Conservation (phyloP, 2,113 vertebrate species). For the Mellivora capensis region DNA sequence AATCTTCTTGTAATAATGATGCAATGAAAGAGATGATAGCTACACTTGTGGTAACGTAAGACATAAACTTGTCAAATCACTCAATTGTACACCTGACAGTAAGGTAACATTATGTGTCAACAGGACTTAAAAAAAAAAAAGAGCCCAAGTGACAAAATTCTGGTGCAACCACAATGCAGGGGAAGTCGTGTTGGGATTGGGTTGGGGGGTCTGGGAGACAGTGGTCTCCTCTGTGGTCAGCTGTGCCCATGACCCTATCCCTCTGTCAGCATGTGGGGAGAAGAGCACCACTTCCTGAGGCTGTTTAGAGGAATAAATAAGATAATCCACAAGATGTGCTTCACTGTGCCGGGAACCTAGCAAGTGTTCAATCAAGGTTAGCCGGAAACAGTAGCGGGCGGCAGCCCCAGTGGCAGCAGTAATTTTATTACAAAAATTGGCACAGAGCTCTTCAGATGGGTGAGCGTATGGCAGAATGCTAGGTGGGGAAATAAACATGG, state of each 20-base stretch:
- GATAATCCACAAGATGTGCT: neutral
- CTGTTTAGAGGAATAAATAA: neutral
- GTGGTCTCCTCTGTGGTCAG: too few relatives aligned
- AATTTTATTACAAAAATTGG: neutral
- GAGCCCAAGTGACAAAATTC: neutral
- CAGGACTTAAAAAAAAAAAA: neutral
- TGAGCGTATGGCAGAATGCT: neutral
- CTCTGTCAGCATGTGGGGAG: neutral
- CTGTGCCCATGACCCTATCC: neutral
- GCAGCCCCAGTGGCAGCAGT: neutral
- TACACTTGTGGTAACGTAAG: neutral
- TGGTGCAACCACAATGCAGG: too few relatives aligned
- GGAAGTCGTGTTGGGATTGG: neutral
- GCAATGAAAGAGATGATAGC: neutral
- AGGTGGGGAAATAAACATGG: neutral
- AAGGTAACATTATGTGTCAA: neutral
- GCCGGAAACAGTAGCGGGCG: neutral
- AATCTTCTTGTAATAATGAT: neutral
- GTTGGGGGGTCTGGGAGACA: neutral
- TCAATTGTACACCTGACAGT: neutral
- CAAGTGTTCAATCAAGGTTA: neutral
- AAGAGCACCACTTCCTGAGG: neutral
- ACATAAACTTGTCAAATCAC: neutral
- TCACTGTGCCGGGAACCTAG: neutral
- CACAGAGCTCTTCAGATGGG: neutral